Evolutionary conservation across 2,888 invertebrate species (phyloP).

Genomic region (Acanthococcus lagerstroemiae): DNA sequence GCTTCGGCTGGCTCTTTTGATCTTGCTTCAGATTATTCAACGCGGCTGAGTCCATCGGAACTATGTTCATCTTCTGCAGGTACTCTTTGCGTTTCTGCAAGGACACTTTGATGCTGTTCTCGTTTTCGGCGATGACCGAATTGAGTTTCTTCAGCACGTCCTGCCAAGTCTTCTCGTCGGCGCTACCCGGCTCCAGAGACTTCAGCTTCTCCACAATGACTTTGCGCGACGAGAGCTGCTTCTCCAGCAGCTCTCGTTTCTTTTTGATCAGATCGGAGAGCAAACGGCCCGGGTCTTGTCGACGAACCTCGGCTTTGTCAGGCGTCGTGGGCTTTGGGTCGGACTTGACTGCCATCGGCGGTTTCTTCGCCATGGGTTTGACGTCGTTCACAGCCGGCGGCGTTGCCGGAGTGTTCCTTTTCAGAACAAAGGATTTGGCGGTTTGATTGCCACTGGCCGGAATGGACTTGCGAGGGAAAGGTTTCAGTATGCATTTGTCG

Average conservation of each 20-base stretch:
- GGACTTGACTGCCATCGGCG: neutral
- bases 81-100: constrained; percentile 19
- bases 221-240: constrained; percentile 18
- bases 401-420: neutral
- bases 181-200: constrained; percentile 8
- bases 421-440: constrained; percentile 13
- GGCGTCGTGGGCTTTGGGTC: neutral
- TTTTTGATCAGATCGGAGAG: constrained; percentile 22
- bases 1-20: neutral
- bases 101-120: constrained; percentile 9
- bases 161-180: constrained; percentile 13
- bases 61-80: constrained; percentile 20
- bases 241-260: constrained; percentile 17
- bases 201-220: constrained; percentile 21
- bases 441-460: constrained; percentile 7
- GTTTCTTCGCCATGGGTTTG: neutral
- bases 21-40: neutral
- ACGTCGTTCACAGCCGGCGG: neutral
- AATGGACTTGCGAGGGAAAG: constrained; percentile 23
- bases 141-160: constrained; percentile 19
- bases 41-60: constrained; percentile 20
- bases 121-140: constrained; percentile 10
- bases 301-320: neutral
- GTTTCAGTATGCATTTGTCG: constrained; percentile 19
- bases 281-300: constrained; percentile 17